Percentiles rank a stretch among this genome's conserved stretches.
phyloP scores from a whole-genome alignment of 2,797 vertebrate species.

The Lithobates pipiens region DNA sequence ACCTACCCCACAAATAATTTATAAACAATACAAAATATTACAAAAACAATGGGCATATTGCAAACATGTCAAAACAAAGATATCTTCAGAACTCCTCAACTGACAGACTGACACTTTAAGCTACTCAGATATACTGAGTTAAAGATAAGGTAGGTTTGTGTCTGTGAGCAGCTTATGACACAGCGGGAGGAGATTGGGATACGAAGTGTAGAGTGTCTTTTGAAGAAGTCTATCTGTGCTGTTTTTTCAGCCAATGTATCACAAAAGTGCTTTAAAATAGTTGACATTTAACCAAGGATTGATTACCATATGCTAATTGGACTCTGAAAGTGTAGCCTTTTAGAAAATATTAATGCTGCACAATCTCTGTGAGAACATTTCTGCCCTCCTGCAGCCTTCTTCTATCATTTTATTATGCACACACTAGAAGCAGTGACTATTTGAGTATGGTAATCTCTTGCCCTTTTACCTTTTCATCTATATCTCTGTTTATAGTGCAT shows the following conservation, averaged over 20 bases:
- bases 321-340: constrained; percentile 33
- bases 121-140: constrained; percentile 30
- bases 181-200: constrained; percentile 52
- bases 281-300: constrained; percentile 60
- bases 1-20: no score
- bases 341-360: constrained; percentile 52
- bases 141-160: constrained; percentile 55
- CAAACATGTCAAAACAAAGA: neutral
- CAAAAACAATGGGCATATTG: neutral
- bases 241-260: constrained; percentile 54
- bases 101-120: constrained; percentile 25
- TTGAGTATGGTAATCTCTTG: neutral
- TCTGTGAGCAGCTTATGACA: constrained; percentile 49
- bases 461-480: constrained; percentile 13
- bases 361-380: constrained; percentile 32
- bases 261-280: constrained; percentile 56
- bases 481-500: neutral
- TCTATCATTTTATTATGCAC: constrained; percentile 15
- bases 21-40: no score
- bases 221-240: constrained; percentile 54
- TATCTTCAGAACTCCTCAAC: constrained; percentile 3
- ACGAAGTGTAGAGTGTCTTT: constrained; percentile 53
- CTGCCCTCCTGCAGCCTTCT: neutral
- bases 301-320: constrained; percentile 62
- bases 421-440: neutral